A percentile compares a stretch with the other conserved stretches of the same genome.
phyloP scores from a whole-genome alignment of 2,888 invertebrate genomes.

The Mellilla xanthometata region DNA sequence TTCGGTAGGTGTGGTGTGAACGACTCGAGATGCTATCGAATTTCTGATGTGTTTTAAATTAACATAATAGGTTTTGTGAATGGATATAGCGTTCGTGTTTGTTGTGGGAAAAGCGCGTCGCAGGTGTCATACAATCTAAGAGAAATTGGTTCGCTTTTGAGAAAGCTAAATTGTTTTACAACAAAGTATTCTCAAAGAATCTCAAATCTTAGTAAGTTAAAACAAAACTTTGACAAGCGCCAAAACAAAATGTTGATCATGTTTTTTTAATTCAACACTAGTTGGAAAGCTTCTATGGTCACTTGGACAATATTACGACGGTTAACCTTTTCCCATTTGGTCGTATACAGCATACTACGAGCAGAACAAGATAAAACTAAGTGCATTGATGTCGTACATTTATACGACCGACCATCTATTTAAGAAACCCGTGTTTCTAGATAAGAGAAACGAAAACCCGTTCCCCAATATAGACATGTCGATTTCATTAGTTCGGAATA shows the following conservation, averaged over 20 bases:
- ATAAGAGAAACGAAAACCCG: slow-evolving; percentile 13
- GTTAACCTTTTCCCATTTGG: slow-evolving; percentile 9
- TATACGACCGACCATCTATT: slow-evolving; percentile 15
- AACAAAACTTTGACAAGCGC: too few species aligned
- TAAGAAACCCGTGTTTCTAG: slow-evolving; percentile 14
- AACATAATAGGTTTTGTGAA: slow-evolving; percentile 83
- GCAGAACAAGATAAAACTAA: slow-evolving; percentile 14
- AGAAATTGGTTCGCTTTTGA: background rate
- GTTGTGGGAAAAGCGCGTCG: slow-evolving; percentile 56
- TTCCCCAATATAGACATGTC: slow-evolving; percentile 12
- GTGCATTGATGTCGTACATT: slow-evolving; percentile 14
- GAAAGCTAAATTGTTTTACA: background rate
- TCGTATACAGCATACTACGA: slow-evolving; percentile 4
- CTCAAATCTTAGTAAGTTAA: too few species aligned
- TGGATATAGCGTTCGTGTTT: slow-evolving; percentile 75
- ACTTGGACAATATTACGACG: background rate
- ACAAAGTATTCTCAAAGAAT: too few species aligned
- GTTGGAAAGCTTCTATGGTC: background rate
- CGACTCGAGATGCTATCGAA: slow-evolving; percentile 71
- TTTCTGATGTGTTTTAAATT: slow-evolving; percentile 81
- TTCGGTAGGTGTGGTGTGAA: slow-evolving; percentile 82
- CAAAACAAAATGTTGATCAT: too few species aligned
- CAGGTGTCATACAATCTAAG: slow-evolving; percentile 27
- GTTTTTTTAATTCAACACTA: background rate
- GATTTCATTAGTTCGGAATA: slow-evolving; percentile 10